A percentile compares a stretch with the other conserved stretches of the same genome.
Evolutionary conservation across 2,113 vertebrate species (phyloP).

Genomic region (Chelonoidis abingdonii): DNA sequence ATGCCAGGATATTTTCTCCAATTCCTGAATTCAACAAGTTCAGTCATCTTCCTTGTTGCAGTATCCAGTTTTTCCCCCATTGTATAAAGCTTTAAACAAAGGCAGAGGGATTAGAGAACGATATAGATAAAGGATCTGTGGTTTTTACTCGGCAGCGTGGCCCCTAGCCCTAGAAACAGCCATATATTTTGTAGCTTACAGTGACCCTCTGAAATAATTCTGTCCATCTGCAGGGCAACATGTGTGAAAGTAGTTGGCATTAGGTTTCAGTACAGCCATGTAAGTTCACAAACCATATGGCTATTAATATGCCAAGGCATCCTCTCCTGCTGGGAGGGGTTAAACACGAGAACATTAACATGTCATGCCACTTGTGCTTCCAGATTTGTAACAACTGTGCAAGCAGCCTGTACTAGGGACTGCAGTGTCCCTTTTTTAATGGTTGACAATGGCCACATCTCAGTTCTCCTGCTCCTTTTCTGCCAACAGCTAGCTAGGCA

Average conservation of each 20-base stretch:
- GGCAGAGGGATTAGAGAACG: neutral
- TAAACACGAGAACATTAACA: neutral
- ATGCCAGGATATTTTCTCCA: neutral
- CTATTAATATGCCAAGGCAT: slow-evolving; percentile 29
- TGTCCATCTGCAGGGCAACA: neutral
- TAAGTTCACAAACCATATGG: slow-evolving; percentile 20
- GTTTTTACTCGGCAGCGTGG: neutral
- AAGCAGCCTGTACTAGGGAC: neutral
- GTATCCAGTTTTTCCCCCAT: neutral
- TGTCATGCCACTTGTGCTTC: slow-evolving; percentile 31
- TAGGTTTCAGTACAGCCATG: neutral
- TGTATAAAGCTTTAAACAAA: accelerated
- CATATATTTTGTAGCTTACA: neutral
- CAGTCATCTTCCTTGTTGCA: neutral
- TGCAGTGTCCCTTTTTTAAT: neutral
- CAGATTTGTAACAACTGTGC: neutral
- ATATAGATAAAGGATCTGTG: neutral
- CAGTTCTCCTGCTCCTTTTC: neutral
- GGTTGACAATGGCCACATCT: neutral
- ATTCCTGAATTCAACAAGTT: neutral
- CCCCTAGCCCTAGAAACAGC: neutral
- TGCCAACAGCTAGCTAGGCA: neutral
- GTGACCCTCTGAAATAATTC: neutral
- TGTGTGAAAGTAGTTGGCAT: neutral
- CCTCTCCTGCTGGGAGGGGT: neutral